phyloP scores from a whole-genome alignment of 2,113 vertebrate species.

The Dipodomys ordii region DNA sequence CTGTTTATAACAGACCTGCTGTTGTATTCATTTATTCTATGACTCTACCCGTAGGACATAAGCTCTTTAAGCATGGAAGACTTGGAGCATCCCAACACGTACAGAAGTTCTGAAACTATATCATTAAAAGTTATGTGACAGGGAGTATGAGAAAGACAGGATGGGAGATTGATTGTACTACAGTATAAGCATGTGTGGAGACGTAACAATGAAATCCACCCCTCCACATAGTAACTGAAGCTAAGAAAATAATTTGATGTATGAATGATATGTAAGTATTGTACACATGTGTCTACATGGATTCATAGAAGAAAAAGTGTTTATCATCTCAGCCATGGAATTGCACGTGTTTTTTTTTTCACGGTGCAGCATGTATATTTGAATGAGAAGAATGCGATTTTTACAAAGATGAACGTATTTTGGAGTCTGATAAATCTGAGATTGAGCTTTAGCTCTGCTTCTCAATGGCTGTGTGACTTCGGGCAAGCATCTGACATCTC shows the following conservation, averaged over 20 bases:
- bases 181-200: too few relatives aligned
- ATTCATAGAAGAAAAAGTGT: background rate
- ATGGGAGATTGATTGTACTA: too few relatives aligned
- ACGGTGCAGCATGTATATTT: constrained; percentile 25
- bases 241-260: background rate
- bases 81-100: background rate
- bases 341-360: constrained; percentile 25
- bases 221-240: too few relatives aligned
- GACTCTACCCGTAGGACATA: background rate
- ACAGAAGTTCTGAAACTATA: background rate
- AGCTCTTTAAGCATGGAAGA: background rate
- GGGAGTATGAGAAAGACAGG: too few relatives aligned
- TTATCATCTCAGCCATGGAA: background rate
- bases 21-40: background rate
- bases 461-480: constrained; percentile 22
- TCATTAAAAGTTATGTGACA: background rate
- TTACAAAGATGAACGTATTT: constrained; percentile 36
- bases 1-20: background rate
- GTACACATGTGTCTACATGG: background rate
- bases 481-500: constrained; percentile 1
- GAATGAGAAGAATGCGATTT: constrained; percentile 56
- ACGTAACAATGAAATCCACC: too few relatives aligned
- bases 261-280: background rate
- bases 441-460: constrained; percentile 5
- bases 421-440: background rate